Evolutionary conservation across 2,113 vertebrate genomes (phyloP), one percentile per base, ranked within the genome.

Genomic region (Ciconia boyciana): DNA sequence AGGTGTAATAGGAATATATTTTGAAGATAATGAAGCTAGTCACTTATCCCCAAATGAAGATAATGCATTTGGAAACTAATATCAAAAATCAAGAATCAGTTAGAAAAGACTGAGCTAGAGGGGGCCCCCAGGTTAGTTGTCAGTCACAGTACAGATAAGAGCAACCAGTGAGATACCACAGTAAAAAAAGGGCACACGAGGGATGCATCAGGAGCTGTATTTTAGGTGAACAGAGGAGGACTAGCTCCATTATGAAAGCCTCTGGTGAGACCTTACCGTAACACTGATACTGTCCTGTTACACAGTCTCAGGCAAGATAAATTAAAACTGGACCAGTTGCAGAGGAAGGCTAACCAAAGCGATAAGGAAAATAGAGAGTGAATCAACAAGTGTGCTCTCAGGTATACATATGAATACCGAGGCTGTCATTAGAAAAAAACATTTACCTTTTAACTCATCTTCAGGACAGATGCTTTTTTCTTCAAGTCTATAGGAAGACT

Each of bases 31-130:
- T 74, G 25, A 92, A 83, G 54, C 16, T 70, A 91, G 85, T 88
- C 78, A 91, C n/a, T 90, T 95, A 58, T 29, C 54, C 36, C 39
- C 71, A 86, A 85, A 83, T 92, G 82, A 95, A 95, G 93, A 65
- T 58, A 93, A 96, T 92, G 71, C 75, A 51, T 90, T 91, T 94
- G 66, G 93, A 93, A 96, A 91, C 66, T 85, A 94, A 85, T 95
- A 94, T 83, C 32, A 94, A 94, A 96, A 96, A 94, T 88, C 82
- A 90, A 29, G 78, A 85, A 77, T 58, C 46, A 32, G 55, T 82
- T 89, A 89, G 89, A 85, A 90, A 94, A 94, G 70, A 65, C 61
- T 77, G 62, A 95, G 44, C 82, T 94, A 10, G 58, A 51, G 13
- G 54, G 34, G n/a, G 46, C 76, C 8, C 32, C 34, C 51, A 54